Percentiles rank a stretch among this genome's conserved stretches.
phyloP scores from a whole-genome alignment of 2,797 vertebrate genomes.

The Botia almorhae region DNA sequence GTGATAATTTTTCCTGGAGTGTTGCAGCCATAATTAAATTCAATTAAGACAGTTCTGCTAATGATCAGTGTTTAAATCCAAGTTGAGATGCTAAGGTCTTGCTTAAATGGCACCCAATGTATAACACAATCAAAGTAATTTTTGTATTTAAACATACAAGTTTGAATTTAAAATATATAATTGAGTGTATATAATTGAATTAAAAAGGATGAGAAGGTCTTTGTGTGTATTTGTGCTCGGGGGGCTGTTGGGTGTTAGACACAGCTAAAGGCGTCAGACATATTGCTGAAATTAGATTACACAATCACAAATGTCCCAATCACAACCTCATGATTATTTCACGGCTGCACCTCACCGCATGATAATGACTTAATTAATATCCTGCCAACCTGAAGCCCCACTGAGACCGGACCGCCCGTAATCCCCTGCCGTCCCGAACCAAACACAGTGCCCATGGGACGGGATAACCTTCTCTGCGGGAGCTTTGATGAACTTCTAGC shows the following conservation, averaged over 20 bases:
- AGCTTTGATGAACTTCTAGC: slow-evolving; percentile 42
- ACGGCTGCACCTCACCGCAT: slow-evolving; percentile 68
- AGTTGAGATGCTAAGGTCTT: not conserved
- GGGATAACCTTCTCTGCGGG: slow-evolving; percentile 38
- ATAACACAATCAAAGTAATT: not conserved
- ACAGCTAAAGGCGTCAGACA: slow-evolving; percentile 66
- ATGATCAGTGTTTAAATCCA: not conserved
- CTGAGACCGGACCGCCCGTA: slow-evolving; percentile 73
- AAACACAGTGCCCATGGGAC: slow-evolving; percentile 43
- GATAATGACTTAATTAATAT: slow-evolving; percentile 88
- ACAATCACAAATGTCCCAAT: slow-evolving; percentile 81
- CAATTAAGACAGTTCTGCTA: not conserved
- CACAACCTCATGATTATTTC: slow-evolving; percentile 81
- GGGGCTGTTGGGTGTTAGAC: slow-evolving; percentile 50
- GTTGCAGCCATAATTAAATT: slow-evolving; percentile 7
- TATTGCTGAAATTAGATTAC: slow-evolving; percentile 79
- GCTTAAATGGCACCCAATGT: not conserved
- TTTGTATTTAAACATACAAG: slow-evolving; percentile 6
- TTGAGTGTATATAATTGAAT: not conserved
- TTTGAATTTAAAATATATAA: slow-evolving; percentile 24
- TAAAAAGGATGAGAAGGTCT: slow-evolving; percentile 3
- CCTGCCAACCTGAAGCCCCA: slow-evolving; percentile 68
- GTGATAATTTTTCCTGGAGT: slow-evolving; percentile 41
- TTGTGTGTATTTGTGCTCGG: slow-evolving; percentile 24
- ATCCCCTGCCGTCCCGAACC: slow-evolving; percentile 65